Evolutionary conservation across 2,888 invertebrate genomes (phyloP).

Genomic region (Scaptomyza cyrtandrae): DNA sequence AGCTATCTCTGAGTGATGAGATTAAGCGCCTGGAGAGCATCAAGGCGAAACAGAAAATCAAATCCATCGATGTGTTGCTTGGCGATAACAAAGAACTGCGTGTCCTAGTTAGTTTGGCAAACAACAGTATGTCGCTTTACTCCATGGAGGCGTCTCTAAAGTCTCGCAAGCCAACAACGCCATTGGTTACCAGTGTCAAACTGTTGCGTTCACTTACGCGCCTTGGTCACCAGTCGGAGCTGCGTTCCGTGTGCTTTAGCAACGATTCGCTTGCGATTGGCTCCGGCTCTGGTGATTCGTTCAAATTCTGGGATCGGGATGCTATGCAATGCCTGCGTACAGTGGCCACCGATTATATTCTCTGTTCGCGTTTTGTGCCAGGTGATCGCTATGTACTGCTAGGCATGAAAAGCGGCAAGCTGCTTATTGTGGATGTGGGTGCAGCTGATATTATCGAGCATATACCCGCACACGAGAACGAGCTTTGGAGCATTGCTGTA

Average conservation of each 20-base stretch:
- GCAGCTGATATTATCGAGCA: slow-evolving; percentile 92
- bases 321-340: slow-evolving; percentile 90
- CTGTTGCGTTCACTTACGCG: slow-evolving; percentile 88
- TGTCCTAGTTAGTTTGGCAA: slow-evolving; percentile 88
- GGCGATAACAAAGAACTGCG: slow-evolving; percentile 90
- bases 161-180: slow-evolving; percentile 85
- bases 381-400: slow-evolving; percentile 94
- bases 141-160: slow-evolving; percentile 85
- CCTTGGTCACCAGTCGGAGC: slow-evolving; percentile 95
- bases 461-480: slow-evolving; percentile 92
- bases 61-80: slow-evolving; percentile 89
- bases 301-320: slow-evolving; percentile 96
- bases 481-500: slow-evolving; percentile 91
- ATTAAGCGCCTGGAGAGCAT: slow-evolving; percentile 89
- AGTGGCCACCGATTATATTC: slow-evolving; percentile 88
- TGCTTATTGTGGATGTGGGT: slow-evolving; percentile 93
- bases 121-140: slow-evolving; percentile 91
- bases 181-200: slow-evolving; percentile 78
- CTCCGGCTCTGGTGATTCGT: slow-evolving; percentile 93
- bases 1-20: slow-evolving; percentile 89
- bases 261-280: slow-evolving; percentile 95
- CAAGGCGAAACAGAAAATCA: slow-evolving; percentile 89
- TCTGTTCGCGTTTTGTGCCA: slow-evolving; percentile 91
- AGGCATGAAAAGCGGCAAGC: slow-evolving; percentile 92
- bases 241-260: slow-evolving; percentile 94